Evolutionary conservation across 2,113 vertebrate species (phyloP), one percentile per base, ranked within the genome.

Genomic region (Bufo gargarizans): DNA sequence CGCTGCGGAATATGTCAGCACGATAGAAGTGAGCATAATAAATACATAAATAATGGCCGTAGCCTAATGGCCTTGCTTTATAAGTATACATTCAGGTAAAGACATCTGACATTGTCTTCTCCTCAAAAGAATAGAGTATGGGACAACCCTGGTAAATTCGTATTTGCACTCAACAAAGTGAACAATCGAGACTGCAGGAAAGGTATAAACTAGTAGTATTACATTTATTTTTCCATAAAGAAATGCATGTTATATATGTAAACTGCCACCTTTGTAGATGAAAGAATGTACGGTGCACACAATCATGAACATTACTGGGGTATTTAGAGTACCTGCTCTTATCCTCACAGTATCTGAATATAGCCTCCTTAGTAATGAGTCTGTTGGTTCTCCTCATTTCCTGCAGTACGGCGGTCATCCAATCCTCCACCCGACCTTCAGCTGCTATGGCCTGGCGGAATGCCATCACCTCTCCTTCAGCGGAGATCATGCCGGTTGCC

Each of bases 331-430:
- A 99, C 98, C 98, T 97, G 95, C 93, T 96, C 77, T 92, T 94
- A 82, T 96, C 94, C 69, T 96, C 94, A 58, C 96, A 96, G 86
- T 99, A 99, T 92, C 89, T 90, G 89, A 96, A 99, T 91, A 99
- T 95, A n/a, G 98, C 97, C 90, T 99, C 98, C 86, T 99, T 99
- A 56, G 97, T 99, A 82, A 99, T 94, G 10, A 96, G 96, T n/a
- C 95, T 92, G 91, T 99, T 99, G 0, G 96, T 97, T 81, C 93
- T 93, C 77, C 96, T 96, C 98, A 99, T 99, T 89, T 99, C 97
- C 0, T 89, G 86, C 43, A 99, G 91, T 6, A 99, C 95, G 0
- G 89, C 94, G 0, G 95, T 97, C 98, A 99, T 99, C 98, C 98
- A 99, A 0, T 96, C 97, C 91, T 99, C 98, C 90, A 98, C 97